phyloP scores from a whole-genome alignment of 2,113 vertebrate species.

The Lethenteron reissneri region DNA sequence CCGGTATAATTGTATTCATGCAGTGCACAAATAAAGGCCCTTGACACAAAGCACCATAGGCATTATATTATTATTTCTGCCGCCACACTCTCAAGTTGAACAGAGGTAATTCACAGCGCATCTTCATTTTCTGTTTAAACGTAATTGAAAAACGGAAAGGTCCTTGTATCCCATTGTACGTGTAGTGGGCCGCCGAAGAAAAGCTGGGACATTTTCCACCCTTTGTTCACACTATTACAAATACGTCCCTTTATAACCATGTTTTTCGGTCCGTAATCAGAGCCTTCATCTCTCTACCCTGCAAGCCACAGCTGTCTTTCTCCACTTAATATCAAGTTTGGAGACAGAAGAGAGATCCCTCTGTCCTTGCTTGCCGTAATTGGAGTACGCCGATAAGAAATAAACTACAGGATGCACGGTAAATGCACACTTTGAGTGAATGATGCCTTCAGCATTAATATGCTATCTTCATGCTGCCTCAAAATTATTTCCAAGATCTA shows the following conservation, averaged over 20 bases:
- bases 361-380: slow-evolving; percentile 2
- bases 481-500: slow-evolving; percentile 1
- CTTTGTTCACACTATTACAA: neutral
- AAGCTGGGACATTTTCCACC: too few relatives aligned
- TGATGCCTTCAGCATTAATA: slow-evolving; percentile 3
- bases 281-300: slow-evolving; percentile 4
- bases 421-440: slow-evolving; percentile 6
- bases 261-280: slow-evolving; percentile 2
- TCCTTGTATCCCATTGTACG: too few relatives aligned
- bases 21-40: too few relatives aligned
- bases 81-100: too few relatives aligned
- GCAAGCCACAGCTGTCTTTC: neutral
- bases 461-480: slow-evolving; percentile 1
- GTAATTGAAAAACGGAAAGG: too few relatives aligned
- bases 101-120: too few relatives aligned
- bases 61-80: too few relatives aligned
- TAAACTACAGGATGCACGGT: slow-evolving; percentile 4
- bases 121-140: too few relatives aligned
- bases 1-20: too few relatives aligned
- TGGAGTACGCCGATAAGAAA: slow-evolving; percentile 4
- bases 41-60: too few relatives aligned
- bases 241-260: neutral
- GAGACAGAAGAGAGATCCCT: slow-evolving; percentile 4
- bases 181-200: too few relatives aligned
- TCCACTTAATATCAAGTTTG: slow-evolving; percentile 5